Evolutionary conservation across 1,140 invertebrate genomes (phyloP).

Genomic region (Drosophila micromelanica): DNA sequence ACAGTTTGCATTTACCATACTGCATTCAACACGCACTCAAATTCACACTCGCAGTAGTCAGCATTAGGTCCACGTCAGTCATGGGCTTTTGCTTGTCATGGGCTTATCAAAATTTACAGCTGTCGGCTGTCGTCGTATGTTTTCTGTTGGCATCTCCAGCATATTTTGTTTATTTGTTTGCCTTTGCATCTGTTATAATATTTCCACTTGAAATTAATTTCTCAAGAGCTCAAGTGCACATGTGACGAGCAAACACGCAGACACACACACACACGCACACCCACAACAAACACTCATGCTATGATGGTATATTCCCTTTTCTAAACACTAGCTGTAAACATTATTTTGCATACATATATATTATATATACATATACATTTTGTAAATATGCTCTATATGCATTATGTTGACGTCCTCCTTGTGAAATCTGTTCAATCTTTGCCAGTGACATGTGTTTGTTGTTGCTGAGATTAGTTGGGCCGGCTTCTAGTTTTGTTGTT

Average conservation of each 20-base stretch:
- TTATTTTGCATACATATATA: slow-evolving; percentile 46
- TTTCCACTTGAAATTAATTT: slow-evolving; percentile 82
- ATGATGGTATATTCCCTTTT: slow-evolving; percentile 53
- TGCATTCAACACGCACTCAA: slow-evolving; percentile 3
- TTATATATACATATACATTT: slow-evolving; percentile 48
- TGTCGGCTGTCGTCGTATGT: slow-evolving; percentile 30
- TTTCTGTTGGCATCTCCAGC: slow-evolving; percentile 29
- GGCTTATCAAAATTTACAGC: slow-evolving; percentile 58
- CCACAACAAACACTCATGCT: slow-evolving; percentile 14
- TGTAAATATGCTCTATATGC: slow-evolving; percentile 66
- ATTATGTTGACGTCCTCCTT: slow-evolving; percentile 68
- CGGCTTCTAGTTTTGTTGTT: slow-evolving; percentile 30
- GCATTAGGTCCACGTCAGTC: slow-evolving; percentile 31
- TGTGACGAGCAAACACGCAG: slow-evolving; percentile 65
- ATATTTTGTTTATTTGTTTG: slow-evolving; percentile 80
- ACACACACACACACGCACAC: too few relatives aligned
- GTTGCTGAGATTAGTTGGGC: slow-evolving; percentile 57
- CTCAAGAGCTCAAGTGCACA: slow-evolving; percentile 80
- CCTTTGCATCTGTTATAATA: slow-evolving; percentile 61
- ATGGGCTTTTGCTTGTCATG: slow-evolving; percentile 31
- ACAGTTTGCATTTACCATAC: background rate
- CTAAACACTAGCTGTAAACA: slow-evolving; percentile 74
- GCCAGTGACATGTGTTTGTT: slow-evolving; percentile 73
- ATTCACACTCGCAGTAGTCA: slow-evolving; percentile 25
- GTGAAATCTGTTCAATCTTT: slow-evolving; percentile 79